Conservation (phyloP, 1,140 invertebrate genomes). For the Macrobrachium rosenbergii region DNA sequence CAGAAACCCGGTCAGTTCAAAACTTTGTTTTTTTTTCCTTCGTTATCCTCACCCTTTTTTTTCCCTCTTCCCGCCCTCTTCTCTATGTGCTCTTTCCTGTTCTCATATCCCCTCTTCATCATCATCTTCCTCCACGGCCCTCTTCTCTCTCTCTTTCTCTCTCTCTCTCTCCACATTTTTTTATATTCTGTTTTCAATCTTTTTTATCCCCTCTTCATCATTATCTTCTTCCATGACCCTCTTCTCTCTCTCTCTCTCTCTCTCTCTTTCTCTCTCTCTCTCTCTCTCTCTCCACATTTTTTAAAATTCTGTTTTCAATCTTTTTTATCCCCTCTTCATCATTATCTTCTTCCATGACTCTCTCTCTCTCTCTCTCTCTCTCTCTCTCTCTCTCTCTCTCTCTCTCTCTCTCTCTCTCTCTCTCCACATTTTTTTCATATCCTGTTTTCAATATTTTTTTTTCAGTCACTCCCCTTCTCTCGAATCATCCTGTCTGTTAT, state of each 20-base stretch:
- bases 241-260: background rate
- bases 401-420: background rate
- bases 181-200: no score
- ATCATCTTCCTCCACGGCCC: background rate
- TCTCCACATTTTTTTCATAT: background rate
- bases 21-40: no score
- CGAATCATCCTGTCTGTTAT: no score
- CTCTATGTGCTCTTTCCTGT: no score
- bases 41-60: background rate
- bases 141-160: background rate
- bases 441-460: no score
- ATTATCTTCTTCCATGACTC: background rate
- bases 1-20: no score
- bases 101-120: background rate
- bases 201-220: background rate
- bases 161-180: background rate
- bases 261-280: background rate
- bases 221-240: background rate
- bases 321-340: background rate
- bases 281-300: background rate
- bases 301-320: no score
- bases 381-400: background rate
- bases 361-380: no score
- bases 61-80: background rate
- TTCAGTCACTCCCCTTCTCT: no score